Percentiles rank a stretch among this genome's conserved stretches.
Conservation (phyloP, 2,888 invertebrate genomes). For the Parapristionchus giblindavisi region DNA sequence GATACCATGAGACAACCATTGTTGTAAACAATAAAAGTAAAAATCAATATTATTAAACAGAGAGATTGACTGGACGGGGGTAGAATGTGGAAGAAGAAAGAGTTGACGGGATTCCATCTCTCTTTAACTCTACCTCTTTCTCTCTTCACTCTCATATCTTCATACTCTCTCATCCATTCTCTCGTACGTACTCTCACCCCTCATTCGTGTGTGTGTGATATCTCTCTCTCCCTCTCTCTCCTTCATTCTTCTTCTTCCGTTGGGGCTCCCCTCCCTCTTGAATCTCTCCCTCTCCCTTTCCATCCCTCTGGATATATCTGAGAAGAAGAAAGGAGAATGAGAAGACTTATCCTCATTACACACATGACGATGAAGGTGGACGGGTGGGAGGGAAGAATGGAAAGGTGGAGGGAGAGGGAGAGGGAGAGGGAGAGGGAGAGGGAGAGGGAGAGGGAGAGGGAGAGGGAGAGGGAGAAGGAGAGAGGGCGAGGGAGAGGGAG, state of each 20-base stretch:
- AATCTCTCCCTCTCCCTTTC: background rate
- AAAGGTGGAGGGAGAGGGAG: constrained; percentile 9
- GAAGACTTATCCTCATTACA: constrained; percentile 23
- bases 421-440: constrained; percentile 18
- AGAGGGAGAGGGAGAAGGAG: background rate
- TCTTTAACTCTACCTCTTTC: no score
- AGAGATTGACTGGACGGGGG: no score
- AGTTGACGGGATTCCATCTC: no score
- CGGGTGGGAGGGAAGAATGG: constrained; percentile 3
- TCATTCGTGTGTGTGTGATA: no score
- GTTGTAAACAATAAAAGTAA: no score
- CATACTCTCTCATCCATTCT: background rate
- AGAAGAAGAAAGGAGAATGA: background rate
- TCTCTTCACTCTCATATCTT: background rate
- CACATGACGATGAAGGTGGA: constrained; percentile 19
- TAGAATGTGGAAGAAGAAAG: no score
- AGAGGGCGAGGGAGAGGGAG: no score
- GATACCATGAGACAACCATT: no score
- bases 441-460: background rate
- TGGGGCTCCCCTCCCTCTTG: background rate
- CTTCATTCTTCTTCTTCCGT: background rate
- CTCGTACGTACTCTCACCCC: no score
- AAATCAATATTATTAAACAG: no score
- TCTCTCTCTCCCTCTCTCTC: background rate
- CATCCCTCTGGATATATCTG: background rate